Percentiles rank a stretch among this genome's conserved stretches.
phyloP scores from a whole-genome alignment of 2,888 invertebrate species.

The Boloria euphrosyne region DNA sequence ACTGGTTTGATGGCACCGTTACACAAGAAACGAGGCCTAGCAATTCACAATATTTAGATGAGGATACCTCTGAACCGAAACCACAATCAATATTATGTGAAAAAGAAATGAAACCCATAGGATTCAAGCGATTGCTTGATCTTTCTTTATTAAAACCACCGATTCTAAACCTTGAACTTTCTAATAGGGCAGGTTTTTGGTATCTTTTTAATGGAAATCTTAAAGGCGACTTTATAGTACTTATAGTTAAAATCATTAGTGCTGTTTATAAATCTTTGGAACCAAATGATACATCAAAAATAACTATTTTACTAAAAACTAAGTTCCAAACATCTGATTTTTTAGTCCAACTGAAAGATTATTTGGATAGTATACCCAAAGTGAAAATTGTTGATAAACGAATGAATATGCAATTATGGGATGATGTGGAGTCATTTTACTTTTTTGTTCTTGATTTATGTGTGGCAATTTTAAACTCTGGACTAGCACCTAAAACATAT shows the following conservation, averaged over 20 bases:
- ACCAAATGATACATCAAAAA: slow-evolving; percentile 60
- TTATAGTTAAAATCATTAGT: slow-evolving; percentile 70
- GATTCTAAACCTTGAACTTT: slow-evolving; percentile 66
- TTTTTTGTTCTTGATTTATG: slow-evolving; percentile 56
- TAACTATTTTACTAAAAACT: slow-evolving; percentile 53
- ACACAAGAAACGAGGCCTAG: slow-evolving; percentile 57
- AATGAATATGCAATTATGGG: slow-evolving; percentile 69
- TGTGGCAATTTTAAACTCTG: slow-evolving; percentile 60
- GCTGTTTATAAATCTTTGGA: slow-evolving; percentile 63
- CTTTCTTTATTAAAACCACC: slow-evolving; percentile 66
- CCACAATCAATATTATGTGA: slow-evolving; percentile 48
- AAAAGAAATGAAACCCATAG: slow-evolving; percentile 69
- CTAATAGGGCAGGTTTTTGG: slow-evolving; percentile 72
- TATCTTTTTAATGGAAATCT: slow-evolving; percentile 66
- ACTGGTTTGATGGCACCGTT: slow-evolving; percentile 77
- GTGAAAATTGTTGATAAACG: slow-evolving; percentile 66
- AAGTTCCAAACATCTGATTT: slow-evolving; percentile 54
- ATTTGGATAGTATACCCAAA: slow-evolving; percentile 57
- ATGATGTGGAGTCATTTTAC: slow-evolving; percentile 68
- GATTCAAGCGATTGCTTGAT: slow-evolving; percentile 70
- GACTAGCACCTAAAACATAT: slow-evolving; percentile 50
- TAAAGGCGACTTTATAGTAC: slow-evolving; percentile 73
- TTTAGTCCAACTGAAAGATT: slow-evolving; percentile 58
- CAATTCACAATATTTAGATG: slow-evolving; percentile 55
- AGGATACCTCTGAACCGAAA: slow-evolving; percentile 52